Conservation (phyloP, 2,888 invertebrate species). For the Caprella mutica region DNA sequence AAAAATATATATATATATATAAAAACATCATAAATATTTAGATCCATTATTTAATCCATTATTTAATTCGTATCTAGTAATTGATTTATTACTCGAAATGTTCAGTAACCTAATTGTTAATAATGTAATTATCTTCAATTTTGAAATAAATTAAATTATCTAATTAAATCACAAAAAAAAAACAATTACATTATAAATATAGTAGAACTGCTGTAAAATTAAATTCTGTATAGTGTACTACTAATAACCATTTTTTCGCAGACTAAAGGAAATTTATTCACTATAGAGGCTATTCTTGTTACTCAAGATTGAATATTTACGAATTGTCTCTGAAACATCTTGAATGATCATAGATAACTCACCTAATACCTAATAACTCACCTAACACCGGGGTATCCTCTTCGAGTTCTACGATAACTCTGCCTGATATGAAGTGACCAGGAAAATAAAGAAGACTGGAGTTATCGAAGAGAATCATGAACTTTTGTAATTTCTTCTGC, state of each 20-base stretch:
- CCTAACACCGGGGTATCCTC: constrained; percentile 83
- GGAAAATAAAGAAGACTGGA: constrained; percentile 85
- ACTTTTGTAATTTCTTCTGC: constrained; percentile 68
- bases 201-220: no score
- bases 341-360: no score
- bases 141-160: background rate
- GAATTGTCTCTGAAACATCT: no score
- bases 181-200: no score
- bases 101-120: no score
- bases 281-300: no score
- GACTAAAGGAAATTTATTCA: no score
- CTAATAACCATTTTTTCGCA: no score
- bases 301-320: no score
- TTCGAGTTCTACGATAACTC: constrained; percentile 81
- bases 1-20: constrained; percentile 4
- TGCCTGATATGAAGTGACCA: constrained; percentile 81
- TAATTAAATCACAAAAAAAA: background rate
- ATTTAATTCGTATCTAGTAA: background rate
- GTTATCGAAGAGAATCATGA: constrained; percentile 85
- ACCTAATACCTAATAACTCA: constrained; percentile 46
- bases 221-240: no score
- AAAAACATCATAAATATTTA: constrained; percentile 7
- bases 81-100: background rate
- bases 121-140: background rate
- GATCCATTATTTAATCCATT: background rate